phyloP scores from a whole-genome alignment of 2,797 vertebrate genomes.

The Arctocebus calabarensis region DNA sequence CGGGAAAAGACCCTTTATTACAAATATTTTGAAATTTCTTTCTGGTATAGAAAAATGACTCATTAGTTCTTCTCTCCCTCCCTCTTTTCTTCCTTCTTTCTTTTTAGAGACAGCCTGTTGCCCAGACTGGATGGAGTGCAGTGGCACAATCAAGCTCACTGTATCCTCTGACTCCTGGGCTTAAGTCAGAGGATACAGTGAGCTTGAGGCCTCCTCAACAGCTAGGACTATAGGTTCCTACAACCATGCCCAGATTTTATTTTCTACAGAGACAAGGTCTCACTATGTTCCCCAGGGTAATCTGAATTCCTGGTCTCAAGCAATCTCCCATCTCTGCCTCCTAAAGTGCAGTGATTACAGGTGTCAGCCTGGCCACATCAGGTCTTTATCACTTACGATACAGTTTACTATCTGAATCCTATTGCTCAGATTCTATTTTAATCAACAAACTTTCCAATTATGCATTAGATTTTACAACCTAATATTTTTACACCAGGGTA shows the following conservation, averaged over 20 bases:
- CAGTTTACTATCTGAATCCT: neutral
- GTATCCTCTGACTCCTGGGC: neutral
- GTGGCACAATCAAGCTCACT: neutral
- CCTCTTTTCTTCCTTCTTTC: too few relatives aligned
- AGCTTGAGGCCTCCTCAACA: too few relatives aligned
- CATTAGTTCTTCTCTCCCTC: neutral
- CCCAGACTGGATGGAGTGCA: too few relatives aligned
- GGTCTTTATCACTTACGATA: neutral
- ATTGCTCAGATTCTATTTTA: conserved; percentile 30
- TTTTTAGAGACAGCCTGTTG: neutral
- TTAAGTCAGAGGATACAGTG: too few relatives aligned
- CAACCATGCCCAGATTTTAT: neutral
- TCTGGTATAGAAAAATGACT: neutral
- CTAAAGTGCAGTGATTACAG: neutral
- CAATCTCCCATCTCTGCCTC: neutral
- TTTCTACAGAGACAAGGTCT: neutral
- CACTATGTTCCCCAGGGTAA: neutral
- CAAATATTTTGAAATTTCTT: neutral
- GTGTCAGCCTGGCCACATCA: neutral
- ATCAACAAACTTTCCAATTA: conserved; percentile 41
- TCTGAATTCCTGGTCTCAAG: neutral
- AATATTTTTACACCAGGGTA: neutral
- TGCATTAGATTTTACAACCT: neutral
- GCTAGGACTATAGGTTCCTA: neutral
- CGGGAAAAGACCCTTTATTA: neutral